Base-by-base conservation (phyloP, 2,888 invertebrate genomes). In the Ectobius pallidus region DNA sequence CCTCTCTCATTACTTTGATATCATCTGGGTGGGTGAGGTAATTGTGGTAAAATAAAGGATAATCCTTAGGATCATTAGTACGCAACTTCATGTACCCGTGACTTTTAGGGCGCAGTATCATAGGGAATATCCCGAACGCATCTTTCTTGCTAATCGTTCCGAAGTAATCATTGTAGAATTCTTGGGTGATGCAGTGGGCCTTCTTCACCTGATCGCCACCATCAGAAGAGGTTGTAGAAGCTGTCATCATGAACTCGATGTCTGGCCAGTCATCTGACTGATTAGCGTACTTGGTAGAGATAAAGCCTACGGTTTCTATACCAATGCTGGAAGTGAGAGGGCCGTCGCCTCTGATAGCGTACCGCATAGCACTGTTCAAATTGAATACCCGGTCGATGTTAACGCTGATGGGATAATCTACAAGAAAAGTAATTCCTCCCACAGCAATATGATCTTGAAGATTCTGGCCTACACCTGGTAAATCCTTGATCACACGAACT, bases 371-470 rank as follows among this genome's bases (percentile, higher is more conserved):
- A 0, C 94, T 90, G 78, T 94, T 94, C 0, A 94, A 84, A 80
- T 94, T 95, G 1, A 95, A 92, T 78, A 95, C 86, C 42, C 95
- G 87, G 77, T 88, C 91, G 87, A 93, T 91, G 0, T 95, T 90
- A 78, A 95, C 85, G 79, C 93, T 92, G 25, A 95, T 86, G 30
- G 93, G 92, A 78, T 92, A 88, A 80, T 95, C 94, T 58, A 95
- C 89, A 61, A 90, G 84, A 79, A 96, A 96, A 1, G 91, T 88
- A 18, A 96, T 81, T 0, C 95, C 95, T 1, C 95, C 95, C 0
- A 94, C 90, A 0, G 95, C 94, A 68, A 96, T 94, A 81, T 96
- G 96, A 82, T 96, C 96, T 83, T 95, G 95, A 49, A 96, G 85
- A 82, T 96, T 96, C 80, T 88, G 87, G 0, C 96, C 96, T 0